phyloP scores from a whole-genome alignment of 1,140 invertebrate species.

The Platorchestia sp. region DNA sequence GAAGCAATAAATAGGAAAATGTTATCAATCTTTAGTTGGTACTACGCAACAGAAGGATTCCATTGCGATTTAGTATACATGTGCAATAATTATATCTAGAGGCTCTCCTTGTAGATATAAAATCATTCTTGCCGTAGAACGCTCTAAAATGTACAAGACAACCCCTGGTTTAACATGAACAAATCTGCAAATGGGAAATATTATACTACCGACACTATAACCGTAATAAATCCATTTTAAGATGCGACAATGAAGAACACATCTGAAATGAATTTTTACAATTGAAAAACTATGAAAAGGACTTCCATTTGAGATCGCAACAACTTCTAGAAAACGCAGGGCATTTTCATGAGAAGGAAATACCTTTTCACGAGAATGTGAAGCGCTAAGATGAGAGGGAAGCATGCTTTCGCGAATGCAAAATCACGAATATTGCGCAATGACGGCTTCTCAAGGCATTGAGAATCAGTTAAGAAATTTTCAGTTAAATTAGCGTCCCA shows the following conservation, averaged over 20 bases:
- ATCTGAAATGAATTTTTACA: not conserved
- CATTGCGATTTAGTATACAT: not conserved
- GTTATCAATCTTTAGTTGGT: not conserved
- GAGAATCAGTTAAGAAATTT: not conserved
- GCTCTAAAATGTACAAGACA: not conserved
- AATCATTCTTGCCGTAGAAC: not conserved
- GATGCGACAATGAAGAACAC: not conserved
- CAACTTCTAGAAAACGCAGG: not conserved
- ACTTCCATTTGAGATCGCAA: not conserved
- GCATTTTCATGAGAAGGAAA: not conserved
- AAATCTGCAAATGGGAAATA: not conserved
- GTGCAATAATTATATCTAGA: not conserved
- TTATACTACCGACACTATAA: not conserved
- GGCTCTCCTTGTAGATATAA: not conserved
- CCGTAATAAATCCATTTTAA: not conserved
- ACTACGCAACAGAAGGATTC: no score
- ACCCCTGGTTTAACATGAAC: not conserved
- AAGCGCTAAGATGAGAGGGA: no score
- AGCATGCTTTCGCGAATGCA: not conserved
- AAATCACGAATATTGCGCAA: not conserved
- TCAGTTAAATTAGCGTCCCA: not conserved
- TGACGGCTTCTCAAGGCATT: not conserved
- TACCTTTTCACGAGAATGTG: not conserved
- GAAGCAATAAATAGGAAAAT: not conserved
- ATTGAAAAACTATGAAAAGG: not conserved